A percentile compares a stretch with the other conserved stretches of the same genome.
phyloP scores from a whole-genome alignment of 1,140 invertebrate species.

The Drosophila serrata region DNA sequence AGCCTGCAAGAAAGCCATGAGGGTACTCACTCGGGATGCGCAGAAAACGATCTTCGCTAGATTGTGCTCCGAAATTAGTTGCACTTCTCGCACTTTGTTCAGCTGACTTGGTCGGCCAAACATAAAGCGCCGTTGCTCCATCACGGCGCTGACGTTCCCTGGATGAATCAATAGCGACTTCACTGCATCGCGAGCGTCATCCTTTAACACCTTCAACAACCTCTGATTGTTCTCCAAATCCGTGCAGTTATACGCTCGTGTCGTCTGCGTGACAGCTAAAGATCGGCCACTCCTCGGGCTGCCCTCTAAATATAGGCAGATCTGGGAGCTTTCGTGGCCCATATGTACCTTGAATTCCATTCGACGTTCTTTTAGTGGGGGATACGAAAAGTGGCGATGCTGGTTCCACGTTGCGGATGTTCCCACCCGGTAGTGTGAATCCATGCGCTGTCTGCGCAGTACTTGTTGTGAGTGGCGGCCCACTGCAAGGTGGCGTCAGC shows the following conservation, averaged over 20 bases:
- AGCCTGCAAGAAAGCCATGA: neutral
- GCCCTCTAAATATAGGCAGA: neutral
- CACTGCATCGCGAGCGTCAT: neutral
- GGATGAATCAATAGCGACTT: slow-evolving; percentile 1
- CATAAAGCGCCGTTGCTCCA: slow-evolving; percentile 1
- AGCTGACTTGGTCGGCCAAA: slow-evolving; percentile 9
- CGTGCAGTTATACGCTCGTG: neutral
- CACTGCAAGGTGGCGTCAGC: no score
- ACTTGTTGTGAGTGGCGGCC: neutral
- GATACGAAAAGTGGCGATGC: neutral
- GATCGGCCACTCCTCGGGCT: neutral
- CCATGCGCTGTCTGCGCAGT: neutral
- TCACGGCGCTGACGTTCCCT: neutral
- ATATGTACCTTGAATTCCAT: neutral
- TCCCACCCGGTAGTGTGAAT: neutral
- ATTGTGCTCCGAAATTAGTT: neutral
- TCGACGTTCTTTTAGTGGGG: neutral
- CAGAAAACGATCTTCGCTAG: no score
- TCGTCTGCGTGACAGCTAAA: neutral
- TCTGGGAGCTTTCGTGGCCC: no score
- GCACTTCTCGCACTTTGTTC: neutral
- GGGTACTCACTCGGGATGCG: no score
- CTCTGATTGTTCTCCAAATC: neutral
- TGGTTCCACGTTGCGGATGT: neutral
- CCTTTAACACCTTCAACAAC: neutral